Conservation (phyloP, 30 jellyfish, hydroid and myxozoan species). For the Hydra vulgaris region DNA sequence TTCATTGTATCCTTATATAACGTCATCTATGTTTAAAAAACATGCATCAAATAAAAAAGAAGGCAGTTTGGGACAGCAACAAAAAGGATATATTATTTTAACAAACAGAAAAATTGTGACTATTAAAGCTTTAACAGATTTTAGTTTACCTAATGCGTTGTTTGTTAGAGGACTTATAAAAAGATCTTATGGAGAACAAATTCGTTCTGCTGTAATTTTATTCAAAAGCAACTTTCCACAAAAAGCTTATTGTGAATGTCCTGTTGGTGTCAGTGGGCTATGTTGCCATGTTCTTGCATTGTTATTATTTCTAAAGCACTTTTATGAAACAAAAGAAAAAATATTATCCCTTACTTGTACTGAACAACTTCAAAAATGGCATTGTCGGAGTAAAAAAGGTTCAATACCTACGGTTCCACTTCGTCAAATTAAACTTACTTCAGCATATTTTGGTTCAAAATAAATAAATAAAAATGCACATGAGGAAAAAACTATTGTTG, state of each 20-base stretch:
- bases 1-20: background rate
- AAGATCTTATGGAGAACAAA: constrained; percentile 22
- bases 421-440: constrained; percentile 19
- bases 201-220: constrained; percentile 13
- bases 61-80: constrained; percentile 24
- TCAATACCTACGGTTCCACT: constrained; percentile 33
- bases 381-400: constrained; percentile 21
- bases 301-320: constrained; percentile 12
- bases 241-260: constrained; percentile 34
- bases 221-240: constrained; percentile 5
- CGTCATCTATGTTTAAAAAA: background rate
- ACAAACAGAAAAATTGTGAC: constrained; percentile 21
- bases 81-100: constrained; percentile 19
- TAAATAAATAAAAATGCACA: background rate
- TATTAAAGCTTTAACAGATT: constrained; percentile 4
- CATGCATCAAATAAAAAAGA: constrained; percentile 10
- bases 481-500: constrained; percentile 7
- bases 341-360: constrained; percentile 19
- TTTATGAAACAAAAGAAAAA: constrained; percentile 13
- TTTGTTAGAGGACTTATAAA: constrained; percentile 26
- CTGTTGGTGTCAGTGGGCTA: constrained; percentile 30
- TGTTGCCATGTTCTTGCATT: constrained; percentile 17
- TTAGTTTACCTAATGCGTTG: background rate
- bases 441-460: constrained; percentile 7
- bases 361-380: constrained; percentile 21